Conservation (phyloP, 1,140 invertebrate genomes). For the Lineus longissimus region DNA sequence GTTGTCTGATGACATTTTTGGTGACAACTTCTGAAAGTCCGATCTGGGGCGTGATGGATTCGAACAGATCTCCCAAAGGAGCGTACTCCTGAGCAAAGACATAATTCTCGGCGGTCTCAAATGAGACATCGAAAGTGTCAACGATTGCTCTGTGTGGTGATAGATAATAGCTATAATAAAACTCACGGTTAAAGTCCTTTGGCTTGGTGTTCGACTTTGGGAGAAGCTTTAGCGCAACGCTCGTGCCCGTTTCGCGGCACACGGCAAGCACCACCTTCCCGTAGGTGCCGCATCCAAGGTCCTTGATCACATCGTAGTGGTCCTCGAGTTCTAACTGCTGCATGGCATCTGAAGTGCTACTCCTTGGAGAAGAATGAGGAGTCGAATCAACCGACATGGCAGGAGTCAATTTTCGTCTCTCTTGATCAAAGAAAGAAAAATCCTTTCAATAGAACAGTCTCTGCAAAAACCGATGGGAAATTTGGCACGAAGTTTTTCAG, state of each 20-base stretch:
- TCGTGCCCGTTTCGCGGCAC: conserved; percentile 39
- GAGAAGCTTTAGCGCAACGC: conserved; percentile 53
- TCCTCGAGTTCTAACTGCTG: conserved; percentile 41
- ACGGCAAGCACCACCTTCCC: conserved; percentile 45
- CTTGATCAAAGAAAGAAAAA: too few relatives aligned
- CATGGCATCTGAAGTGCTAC: conserved; percentile 41
- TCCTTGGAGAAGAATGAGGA: conserved; percentile 31
- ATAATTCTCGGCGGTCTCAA: conserved; percentile 45
- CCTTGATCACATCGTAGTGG: conserved; percentile 42
- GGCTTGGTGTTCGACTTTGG: conserved; percentile 51
- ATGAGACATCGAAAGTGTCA: conserved; percentile 55
- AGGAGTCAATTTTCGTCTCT: too few relatives aligned
- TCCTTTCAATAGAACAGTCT: too few relatives aligned
- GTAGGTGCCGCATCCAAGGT: conserved; percentile 48
- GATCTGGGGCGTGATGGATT: conserved; percentile 48
- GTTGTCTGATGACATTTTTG: conserved; percentile 50
- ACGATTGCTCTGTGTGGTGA: conserved; percentile 70
- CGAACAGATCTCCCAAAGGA: conserved; percentile 54
- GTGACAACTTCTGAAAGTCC: conserved; percentile 52
- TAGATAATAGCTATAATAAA: conserved; percentile 84
- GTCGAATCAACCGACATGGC: too few relatives aligned
- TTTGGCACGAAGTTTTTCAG: too few relatives aligned
- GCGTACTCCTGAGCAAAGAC: conserved; percentile 52
- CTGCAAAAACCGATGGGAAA: too few relatives aligned
- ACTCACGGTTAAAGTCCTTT: conserved; percentile 85